Conservation (phyloP, 2,888 invertebrate genomes). For the Heterodera filipjevi region DNA sequence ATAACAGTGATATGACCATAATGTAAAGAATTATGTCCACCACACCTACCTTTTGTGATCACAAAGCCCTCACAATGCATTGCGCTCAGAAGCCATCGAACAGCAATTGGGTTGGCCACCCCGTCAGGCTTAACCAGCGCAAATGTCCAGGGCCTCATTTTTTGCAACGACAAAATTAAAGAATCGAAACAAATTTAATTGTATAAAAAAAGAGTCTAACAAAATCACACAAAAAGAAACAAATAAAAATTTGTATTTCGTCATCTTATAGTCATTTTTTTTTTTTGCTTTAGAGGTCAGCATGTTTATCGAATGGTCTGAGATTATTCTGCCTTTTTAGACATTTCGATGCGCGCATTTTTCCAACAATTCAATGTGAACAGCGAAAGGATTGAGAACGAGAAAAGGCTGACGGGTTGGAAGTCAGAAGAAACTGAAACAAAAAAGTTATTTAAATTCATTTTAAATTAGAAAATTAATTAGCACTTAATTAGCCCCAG, state of each 20-base stretch:
- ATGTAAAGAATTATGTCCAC: too few relatives aligned
- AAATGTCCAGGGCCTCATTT: conserved; percentile 30
- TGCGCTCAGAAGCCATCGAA: conserved; percentile 28
- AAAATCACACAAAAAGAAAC: too few relatives aligned
- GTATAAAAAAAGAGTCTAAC: background rate
- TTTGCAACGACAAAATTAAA: background rate
- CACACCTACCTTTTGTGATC: conserved; percentile 25
- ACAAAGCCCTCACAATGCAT: conserved; percentile 20
- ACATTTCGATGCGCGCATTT: background rate
- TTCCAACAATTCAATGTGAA: background rate
- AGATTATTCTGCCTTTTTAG: background rate
- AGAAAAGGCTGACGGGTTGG: background rate
- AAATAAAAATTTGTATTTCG: too few relatives aligned
- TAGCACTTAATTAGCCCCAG: too few relatives aligned
- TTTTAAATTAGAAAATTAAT: too few relatives aligned
- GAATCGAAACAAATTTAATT: background rate
- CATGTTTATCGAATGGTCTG: background rate
- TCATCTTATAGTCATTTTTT: too few relatives aligned
- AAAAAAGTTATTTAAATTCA: too few relatives aligned
- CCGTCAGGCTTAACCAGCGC: conserved; percentile 38
- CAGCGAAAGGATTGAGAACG: background rate
- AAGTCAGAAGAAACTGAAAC: background rate
- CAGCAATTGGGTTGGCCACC: conserved; percentile 37
- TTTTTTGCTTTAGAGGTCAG: too few relatives aligned
- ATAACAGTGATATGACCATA: too few relatives aligned